Evolutionary conservation across 2,888 invertebrate genomes (phyloP), one percentile per base, ranked within the genome.

Genomic region (Andrena bicolor): DNA sequence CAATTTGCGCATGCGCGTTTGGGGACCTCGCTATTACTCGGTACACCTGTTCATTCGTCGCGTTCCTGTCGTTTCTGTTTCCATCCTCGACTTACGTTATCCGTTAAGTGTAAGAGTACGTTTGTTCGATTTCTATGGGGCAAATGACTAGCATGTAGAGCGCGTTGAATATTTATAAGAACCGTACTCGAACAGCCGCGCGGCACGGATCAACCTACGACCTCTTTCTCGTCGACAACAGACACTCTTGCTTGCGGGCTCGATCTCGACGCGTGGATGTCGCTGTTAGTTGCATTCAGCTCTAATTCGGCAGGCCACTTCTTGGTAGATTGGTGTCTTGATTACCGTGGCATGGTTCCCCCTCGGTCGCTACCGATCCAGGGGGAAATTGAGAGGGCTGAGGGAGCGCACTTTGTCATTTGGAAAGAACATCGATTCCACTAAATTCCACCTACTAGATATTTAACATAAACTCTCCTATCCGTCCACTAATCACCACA

Each of bases 271-370:
- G 68, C 72, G 73, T 76, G 73, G 70, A 70, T 78, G 78, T 81
- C 73, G 77, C 72, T 74, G 75, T 85, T 85, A 76, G 73, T 71
- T 81, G 73, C 78, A 83, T 80, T 58, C 26, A 72, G 60, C 70
- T 73, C 76, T 63, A 70, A 85, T 80, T 85, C 63, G 66, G 56
- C 72, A 75, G 80, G 76, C 71, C 75, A 74, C 49, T 80, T 63
- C 69, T 76, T 69, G 35, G 78, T 78, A 83, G 81, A 70, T 81
- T 86, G 89, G 88, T 88, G 89, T 90, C 88, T 88, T 86, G 88
- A 90, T 56, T 92, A 91, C 92, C 92, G 92, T 92, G 92, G 91
- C 92, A 92, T 92, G 91, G 89, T 83, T 82, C 73, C 83, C 65
- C 63, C 73, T 84, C 74, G 82, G 78, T 85, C 74, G 26, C 48